Conservation (phyloP, 2,113 vertebrate species). For the Alethe diademata region DNA sequence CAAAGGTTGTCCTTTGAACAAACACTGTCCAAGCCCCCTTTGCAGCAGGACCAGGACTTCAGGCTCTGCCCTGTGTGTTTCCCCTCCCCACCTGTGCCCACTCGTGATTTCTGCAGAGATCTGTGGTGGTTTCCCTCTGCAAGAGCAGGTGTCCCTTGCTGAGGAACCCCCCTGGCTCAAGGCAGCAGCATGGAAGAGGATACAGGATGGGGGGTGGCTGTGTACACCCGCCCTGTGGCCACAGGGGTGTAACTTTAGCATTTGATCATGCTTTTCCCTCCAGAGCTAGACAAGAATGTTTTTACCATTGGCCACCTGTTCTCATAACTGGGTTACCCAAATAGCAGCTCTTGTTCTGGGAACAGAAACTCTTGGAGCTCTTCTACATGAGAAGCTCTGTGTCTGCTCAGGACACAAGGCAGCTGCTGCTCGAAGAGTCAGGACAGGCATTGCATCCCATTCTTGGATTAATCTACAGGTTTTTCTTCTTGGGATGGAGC, state of each 20-base stretch:
- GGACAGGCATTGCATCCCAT: background rate
- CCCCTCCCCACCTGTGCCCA: background rate
- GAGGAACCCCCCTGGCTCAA: background rate
- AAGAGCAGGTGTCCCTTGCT: background rate
- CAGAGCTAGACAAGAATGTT: background rate
- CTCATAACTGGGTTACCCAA: background rate
- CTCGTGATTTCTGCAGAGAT: background rate
- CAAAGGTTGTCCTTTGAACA: background rate
- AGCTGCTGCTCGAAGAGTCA: background rate
- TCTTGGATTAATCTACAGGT: background rate
- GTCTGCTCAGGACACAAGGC: background rate
- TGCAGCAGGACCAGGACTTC: background rate
- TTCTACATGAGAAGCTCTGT: background rate
- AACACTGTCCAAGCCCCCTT: background rate
- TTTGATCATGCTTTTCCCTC: background rate
- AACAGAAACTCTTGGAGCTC: background rate
- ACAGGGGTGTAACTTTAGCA: background rate
- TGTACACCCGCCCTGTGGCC: background rate
- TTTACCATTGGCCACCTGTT: slow-evolving; percentile 22
- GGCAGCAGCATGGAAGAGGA: background rate
- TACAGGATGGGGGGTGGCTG: background rate
- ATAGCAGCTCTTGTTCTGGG: background rate
- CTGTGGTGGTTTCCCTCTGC: background rate
- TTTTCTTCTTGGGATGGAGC: background rate
- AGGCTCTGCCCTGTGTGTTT: background rate